These are phyloP conservation scores for Steinernema carpocapsae DNA, from an alignment of 2,888 invertebrate genomes.

Conservation along the genomic window DNA sequence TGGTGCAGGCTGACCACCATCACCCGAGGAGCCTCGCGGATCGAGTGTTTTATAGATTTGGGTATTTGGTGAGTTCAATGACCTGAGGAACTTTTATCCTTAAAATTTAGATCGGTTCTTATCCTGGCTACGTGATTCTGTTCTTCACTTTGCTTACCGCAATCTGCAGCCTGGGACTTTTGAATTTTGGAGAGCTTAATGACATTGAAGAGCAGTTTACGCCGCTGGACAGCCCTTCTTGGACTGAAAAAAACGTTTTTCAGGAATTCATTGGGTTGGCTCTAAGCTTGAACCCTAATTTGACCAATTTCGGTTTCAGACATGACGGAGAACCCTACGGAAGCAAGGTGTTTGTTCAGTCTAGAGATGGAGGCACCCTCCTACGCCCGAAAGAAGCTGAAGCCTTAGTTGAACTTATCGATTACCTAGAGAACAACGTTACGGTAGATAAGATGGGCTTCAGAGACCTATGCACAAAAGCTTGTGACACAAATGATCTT, in stretches of 20 bases:
- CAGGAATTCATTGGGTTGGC: neutral
- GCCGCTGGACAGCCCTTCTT: slow-evolving; percentile 3
- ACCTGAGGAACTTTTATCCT: neutral
- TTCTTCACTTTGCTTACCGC: slow-evolving; percentile 37
- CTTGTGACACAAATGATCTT: neutral
- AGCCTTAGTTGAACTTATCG: neutral
- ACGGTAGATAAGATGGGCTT: neutral
- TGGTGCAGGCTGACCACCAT: neutral
- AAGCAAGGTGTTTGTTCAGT: slow-evolving; percentile 6
- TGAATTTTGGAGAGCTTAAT: slow-evolving; percentile 7
- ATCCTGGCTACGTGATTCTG: slow-evolving; percentile 30
- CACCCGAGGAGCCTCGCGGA: neutral
- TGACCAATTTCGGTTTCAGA: neutral
- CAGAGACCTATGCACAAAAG: neutral
- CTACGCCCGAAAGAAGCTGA: neutral
- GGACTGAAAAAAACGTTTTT: neutral
- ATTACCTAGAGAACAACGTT: neutral
- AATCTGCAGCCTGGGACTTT: slow-evolving; percentile 39
- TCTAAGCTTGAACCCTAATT: no score
- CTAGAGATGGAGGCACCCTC: neutral
- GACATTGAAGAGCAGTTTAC: slow-evolving; percentile 18
- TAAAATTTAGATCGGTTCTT: slow-evolving; percentile 6
- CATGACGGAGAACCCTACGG: slow-evolving; percentile 17
- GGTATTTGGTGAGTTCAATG: neutral
- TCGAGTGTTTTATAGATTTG: slow-evolving; percentile 6